Evolutionary conservation across 1,140 invertebrate species (phyloP).

Genomic region (Subanguina moxae): DNA sequence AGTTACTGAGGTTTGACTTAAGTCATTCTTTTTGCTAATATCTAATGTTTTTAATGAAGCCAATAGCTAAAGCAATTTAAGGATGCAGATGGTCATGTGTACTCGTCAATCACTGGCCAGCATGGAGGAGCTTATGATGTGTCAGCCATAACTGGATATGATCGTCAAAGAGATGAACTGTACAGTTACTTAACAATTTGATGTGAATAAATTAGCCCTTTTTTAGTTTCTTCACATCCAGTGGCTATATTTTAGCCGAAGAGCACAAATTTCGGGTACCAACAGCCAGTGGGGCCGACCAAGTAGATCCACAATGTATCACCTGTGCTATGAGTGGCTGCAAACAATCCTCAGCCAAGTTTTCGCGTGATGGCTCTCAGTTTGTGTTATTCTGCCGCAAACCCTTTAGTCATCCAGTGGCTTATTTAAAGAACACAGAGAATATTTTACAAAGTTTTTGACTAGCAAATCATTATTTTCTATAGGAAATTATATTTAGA

Average conservation of each 20-base stretch:
- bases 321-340: slow-evolving; percentile 26
- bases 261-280: slow-evolving; percentile 25
- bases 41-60: too few relatives aligned
- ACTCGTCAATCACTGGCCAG: slow-evolving; percentile 8
- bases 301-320: slow-evolving; percentile 32
- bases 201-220: neutral
- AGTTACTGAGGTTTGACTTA: neutral
- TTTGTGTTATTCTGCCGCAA: slow-evolving; percentile 20
- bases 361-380: slow-evolving; percentile 15
- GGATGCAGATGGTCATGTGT: slow-evolving; percentile 1
- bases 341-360: slow-evolving; percentile 10
- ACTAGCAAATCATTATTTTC: too few relatives aligned
- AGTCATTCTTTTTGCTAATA: too few relatives aligned
- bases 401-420: slow-evolving; percentile 21
- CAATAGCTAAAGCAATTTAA: neutral
- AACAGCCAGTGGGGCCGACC: slow-evolving; percentile 24
- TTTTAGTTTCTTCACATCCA: slow-evolving; percentile 27
- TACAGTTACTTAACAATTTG: neutral
- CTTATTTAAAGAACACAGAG: slow-evolving; percentile 30
- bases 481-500: too few relatives aligned
- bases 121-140: slow-evolving; percentile 31
- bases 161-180: slow-evolving; percentile 32
- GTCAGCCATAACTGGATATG: slow-evolving; percentile 24
- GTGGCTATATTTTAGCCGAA: slow-evolving; percentile 20
- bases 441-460: slow-evolving; percentile 26